A percentile compares a stretch with the other conserved stretches of the same genome.
Evolutionary conservation across 1,140 invertebrate genomes (phyloP).

Genomic region (Drosophila lowei): DNA sequence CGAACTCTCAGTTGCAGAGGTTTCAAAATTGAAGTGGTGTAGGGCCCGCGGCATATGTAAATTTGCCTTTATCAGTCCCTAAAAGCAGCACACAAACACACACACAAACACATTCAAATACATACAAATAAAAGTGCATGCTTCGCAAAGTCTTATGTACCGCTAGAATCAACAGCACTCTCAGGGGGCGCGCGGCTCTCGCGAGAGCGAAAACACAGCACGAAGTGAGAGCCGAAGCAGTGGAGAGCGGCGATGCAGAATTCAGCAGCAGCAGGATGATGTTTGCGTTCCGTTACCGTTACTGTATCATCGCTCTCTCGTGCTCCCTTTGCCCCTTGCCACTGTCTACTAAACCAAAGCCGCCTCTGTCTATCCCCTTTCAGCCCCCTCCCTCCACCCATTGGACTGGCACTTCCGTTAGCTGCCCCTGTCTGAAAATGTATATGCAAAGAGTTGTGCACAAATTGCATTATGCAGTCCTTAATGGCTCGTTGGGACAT

Average conservation of each 20-base stretch:
- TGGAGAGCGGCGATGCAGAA: slow-evolving; percentile 32
- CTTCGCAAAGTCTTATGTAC: slow-evolving; percentile 56
- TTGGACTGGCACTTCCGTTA: slow-evolving; percentile 60
- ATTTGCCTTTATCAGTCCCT: slow-evolving; percentile 72
- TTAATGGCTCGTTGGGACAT: slow-evolving; percentile 53
- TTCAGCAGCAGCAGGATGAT: slow-evolving; percentile 46
- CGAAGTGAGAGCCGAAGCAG: slow-evolving; percentile 16
- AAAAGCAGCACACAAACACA: slow-evolving; percentile 46
- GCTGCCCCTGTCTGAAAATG: slow-evolving; percentile 45
- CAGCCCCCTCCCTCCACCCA: slow-evolving; percentile 7
- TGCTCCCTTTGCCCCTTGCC: background rate
- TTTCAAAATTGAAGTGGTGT: slow-evolving; percentile 1
- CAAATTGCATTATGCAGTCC: slow-evolving; percentile 56
- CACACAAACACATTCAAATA: slow-evolving; percentile 23
- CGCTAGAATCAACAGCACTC: slow-evolving; percentile 49
- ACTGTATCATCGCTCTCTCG: slow-evolving; percentile 31
- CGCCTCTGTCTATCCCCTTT: background rate
- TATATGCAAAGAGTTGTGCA: slow-evolving; percentile 48
- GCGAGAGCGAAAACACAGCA: slow-evolving; percentile 15
- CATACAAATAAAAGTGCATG: slow-evolving; percentile 34
- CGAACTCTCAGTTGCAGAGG: slow-evolving; percentile 45
- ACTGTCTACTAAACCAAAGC: slow-evolving; percentile 34
- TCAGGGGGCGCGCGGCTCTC: slow-evolving; percentile 56
- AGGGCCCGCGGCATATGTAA: slow-evolving; percentile 53
- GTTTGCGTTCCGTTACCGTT: slow-evolving; percentile 53